Evolutionary conservation across 2,113 vertebrate genomes (phyloP).

Genomic region (Shinisaurus crocodilurus): DNA sequence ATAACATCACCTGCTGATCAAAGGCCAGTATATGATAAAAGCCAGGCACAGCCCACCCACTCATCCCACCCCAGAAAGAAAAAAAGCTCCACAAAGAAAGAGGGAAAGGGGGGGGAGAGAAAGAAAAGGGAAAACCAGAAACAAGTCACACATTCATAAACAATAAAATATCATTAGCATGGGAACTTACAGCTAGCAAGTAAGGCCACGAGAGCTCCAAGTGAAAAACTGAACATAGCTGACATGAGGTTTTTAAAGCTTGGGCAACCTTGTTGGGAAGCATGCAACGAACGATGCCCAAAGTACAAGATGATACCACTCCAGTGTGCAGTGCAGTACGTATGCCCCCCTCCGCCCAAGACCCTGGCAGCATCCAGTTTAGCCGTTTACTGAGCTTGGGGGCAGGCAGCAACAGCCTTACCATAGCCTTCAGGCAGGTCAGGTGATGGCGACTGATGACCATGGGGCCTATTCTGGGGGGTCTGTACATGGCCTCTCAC

Average conservation of each 20-base stretch:
- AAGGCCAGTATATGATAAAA: not conserved
- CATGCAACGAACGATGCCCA: not conserved
- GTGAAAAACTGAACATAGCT: not conserved
- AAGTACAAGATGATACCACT: not conserved
- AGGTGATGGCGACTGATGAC: constrained; percentile 93
- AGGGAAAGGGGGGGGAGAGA: too few relatives aligned
- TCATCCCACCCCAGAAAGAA: not conserved
- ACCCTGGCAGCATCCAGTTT: not conserved
- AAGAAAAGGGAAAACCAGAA: not conserved
- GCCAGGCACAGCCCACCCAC: not conserved
- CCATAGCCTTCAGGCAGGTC: constrained; percentile 97
- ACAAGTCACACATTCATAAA: not conserved
- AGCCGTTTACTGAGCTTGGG: too few relatives aligned
- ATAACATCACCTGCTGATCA: not conserved
- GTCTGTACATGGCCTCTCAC: constrained; percentile 87
- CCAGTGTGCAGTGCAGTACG: not conserved
- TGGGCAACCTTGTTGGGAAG: not conserved
- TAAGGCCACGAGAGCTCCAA: not conserved
- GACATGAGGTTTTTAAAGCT: not conserved
- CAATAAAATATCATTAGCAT: not conserved
- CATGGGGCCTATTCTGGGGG: constrained; percentile 92
- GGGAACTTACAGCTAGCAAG: not conserved
- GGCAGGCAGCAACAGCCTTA: constrained; percentile 66
- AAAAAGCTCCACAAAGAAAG: not conserved
- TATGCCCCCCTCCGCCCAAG: too few relatives aligned